Evolutionary conservation across 2,888 invertebrate species (phyloP), one percentile per base, ranked within the genome.

Genomic region (Xanthorhoe spadicearia): DNA sequence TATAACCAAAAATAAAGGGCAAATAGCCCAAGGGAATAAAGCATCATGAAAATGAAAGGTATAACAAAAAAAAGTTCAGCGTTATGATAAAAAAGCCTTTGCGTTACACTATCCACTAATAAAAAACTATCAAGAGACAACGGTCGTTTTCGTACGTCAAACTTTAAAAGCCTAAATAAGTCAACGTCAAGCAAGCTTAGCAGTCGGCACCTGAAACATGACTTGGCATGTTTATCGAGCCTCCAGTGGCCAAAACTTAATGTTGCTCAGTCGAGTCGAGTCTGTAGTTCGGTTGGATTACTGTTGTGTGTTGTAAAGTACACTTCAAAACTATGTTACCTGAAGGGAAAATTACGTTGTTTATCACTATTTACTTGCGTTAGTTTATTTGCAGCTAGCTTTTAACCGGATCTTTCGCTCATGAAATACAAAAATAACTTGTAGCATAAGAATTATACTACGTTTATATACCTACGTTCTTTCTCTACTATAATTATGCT

Each of bases 71-170:
- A 68, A 76, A 72, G 69, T 73, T 71, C 66, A 67, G 69, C 65
- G 68, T 70, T 75, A 79, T 77, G 73, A 70, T 75, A 79, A 79
- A 80, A 76, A 77, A 69, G 70, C 53, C 68, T 64, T 64, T 63
- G 9, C 32, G 70, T 69, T 61, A 51, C 67, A 56, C 72, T 74
- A 77, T 74, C 72, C 50, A 56, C 35, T 56, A 65, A 52, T 65
- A 61, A 65, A 65, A 61, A 48, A 15, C n/a, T 35, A n/a, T 32
- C 35, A 19, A 9, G 23, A 64, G 53, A 5, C n/a, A 18, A 32
- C 4, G 6, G n/a, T 7, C 9, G 2, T 55, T 48, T 46, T 63
- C 32, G 3, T 54, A 54, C 32, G 9, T 46, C 53, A 61, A n/a
- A 60, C 32, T 28, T 15, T 15, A 13, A 13, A 10, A 50, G 23